Base-by-base conservation (phyloP, 2,113 vertebrate species). In the Spizaetus ornatus region DNA sequence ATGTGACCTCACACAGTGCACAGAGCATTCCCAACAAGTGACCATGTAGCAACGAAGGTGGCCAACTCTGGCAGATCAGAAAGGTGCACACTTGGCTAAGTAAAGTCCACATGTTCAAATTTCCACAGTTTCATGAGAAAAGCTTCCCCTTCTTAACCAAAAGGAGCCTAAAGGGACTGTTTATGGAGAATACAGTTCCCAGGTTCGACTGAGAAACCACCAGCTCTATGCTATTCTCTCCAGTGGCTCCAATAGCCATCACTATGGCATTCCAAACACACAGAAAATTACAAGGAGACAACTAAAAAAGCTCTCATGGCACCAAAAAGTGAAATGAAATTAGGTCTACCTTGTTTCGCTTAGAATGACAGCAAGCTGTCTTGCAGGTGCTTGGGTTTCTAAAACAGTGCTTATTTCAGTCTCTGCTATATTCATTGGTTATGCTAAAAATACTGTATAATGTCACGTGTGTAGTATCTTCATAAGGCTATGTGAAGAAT, bases 101-200 rank as follows among this genome's bases (percentile, higher is more conserved):
- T 7, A 15, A 89, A 71, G 38, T 18, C n/a, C 38, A 5, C 0
- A 0, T 7, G 13, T 67, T 50, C 40, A 56, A 40, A 42, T 72
- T 80, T 61, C 66, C 55, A 59, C 3, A 16, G 52, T 45, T 67
- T 71, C 16, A 11, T 7, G n/a, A 45, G 42, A 70, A 92, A 82
- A 86, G 11, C 23, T 38, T 58, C 25, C 48, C n/a, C 13, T 76
- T 79, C 21, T 73, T 50, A 62, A 67, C n/a, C 26, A 55, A 65
- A 83, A 85, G 70, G 20, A 66, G 66, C 25, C 53, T 74, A 9
- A 23, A 50, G n/a, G 52, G 45, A 42, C 17, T 69, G 36, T 25
- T 89, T n/a, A 53, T 13, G 48, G 27, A 47, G 26, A 59, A 7
- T 2, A 22, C 2, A 1, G 23, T 50, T 59, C 48, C 48, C 58